These are phyloP conservation scores for Ischnus inquisitorius DNA, from an alignment of 2,888 invertebrate genomes.

Conservation along the genomic window DNA sequence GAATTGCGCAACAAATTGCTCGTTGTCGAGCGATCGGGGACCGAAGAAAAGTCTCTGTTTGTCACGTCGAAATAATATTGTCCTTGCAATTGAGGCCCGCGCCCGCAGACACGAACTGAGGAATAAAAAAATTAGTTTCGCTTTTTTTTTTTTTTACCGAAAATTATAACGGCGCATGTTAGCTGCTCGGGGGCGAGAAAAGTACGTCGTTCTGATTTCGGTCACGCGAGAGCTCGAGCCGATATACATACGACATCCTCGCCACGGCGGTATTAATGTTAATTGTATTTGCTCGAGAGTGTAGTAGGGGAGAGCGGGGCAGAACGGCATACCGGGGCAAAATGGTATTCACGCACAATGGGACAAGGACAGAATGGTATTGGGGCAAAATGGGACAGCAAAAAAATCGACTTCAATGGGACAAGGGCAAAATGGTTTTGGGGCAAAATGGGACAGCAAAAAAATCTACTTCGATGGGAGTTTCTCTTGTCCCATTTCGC, in stretches of 20 bases:
- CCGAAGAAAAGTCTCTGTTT: neutral
- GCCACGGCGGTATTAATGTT: neutral
- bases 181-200: neutral
- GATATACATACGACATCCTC: neutral
- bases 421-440: too few species aligned
- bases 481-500: too few species aligned
- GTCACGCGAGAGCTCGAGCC: neutral
- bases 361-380: too few species aligned
- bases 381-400: too few species aligned
- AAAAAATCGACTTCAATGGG: too few species aligned
- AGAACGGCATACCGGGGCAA: too few species aligned
- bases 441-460: too few species aligned
- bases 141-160: neutral
- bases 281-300: slow-evolving; percentile 3
- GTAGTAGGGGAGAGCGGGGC: too few species aligned
- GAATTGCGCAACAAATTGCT: slow-evolving; percentile 16
- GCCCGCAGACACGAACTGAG: neutral
- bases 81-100: neutral
- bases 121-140: too few species aligned
- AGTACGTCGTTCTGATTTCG: neutral
- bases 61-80: neutral
- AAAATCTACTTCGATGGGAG: too few species aligned
- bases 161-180: neutral
- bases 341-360: too few species aligned
- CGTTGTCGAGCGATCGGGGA: neutral